Conservation (phyloP, 53 echinoderm and acorn worm species). For the Arbacia lixula region DNA sequence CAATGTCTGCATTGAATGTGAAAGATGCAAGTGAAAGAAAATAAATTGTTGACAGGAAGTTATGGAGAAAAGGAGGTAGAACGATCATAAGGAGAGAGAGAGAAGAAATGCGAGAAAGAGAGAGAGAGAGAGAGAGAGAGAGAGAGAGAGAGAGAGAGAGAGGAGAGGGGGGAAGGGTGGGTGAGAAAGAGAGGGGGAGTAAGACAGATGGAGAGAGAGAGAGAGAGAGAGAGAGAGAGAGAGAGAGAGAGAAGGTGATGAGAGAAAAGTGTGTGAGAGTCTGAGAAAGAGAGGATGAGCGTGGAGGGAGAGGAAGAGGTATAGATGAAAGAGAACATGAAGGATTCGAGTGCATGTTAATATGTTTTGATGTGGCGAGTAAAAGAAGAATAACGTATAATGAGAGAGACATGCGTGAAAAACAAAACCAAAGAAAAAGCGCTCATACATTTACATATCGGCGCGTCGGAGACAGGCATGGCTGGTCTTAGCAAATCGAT, state of each 20-base stretch:
- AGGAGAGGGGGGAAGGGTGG: not conserved
- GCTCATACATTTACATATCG: too few relatives aligned
- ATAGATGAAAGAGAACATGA: too few relatives aligned
- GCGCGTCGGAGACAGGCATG: too few relatives aligned
- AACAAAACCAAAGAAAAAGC: too few relatives aligned
- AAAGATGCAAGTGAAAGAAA: constrained; percentile 1
- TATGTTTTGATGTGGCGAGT: too few relatives aligned
- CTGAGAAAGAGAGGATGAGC: too few relatives aligned
- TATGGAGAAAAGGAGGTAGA: not conserved
- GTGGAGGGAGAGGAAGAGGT: too few relatives aligned
- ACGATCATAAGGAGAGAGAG: not conserved
- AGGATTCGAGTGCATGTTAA: too few relatives aligned
- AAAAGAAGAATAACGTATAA: too few relatives aligned
- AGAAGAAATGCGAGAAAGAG: not conserved
- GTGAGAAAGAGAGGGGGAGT: not conserved
- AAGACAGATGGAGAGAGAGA: not conserved
- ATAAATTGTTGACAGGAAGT: constrained; percentile 25
- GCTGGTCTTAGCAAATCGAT: too few relatives aligned
- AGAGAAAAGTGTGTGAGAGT: too few relatives aligned
- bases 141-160: not conserved
- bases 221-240: not conserved
- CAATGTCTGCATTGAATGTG: not conserved
- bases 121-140: not conserved
- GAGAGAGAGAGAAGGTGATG: not conserved
- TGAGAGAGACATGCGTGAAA: too few relatives aligned